Base-by-base conservation (phyloP, 2,113 vertebrate species). In the Syrrhaptes paradoxus region DNA sequence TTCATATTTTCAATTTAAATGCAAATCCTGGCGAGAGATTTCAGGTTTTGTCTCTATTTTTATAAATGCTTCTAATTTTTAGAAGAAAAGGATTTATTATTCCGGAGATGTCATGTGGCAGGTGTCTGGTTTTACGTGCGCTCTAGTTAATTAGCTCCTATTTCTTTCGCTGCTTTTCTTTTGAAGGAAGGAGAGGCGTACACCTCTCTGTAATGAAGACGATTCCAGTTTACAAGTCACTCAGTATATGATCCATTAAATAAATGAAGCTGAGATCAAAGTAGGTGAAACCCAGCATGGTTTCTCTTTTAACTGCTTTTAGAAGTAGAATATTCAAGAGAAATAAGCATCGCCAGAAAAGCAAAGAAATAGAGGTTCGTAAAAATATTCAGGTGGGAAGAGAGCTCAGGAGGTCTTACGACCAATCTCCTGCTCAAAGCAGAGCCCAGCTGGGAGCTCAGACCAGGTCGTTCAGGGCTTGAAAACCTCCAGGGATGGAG, bases 1-100 rank as follows among this genome's bases (percentile, higher is more conserved):
- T 85, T 87, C 95, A 89, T 87, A 52, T 80, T 96, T 96, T 92
- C 97, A 96, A 97, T 97, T 97, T 97, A 97, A 97, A 97, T 97
- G 96, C 95, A 97, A 98, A 98, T 97, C 82, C 87, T 57, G 61
- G 2, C 8, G 74, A 83, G 93, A 91, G 82, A 70, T 79, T 91
- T 93, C 82, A 84, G 96, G 91, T 89, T 95, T 95, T 92, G 62
- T 32, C 85, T 95, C 93, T 72, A 31, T 94, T 96, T 97, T 95
- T 97, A 90, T 87, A 92, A 93, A 87, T 7, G 49, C 75, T 51
- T 88, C 76, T 86, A 85, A 90, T 93, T 92, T 88, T 74, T 84
- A 49, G 54, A 54, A 90, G 63, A 67, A 89, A 80, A 72, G 31
- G 88, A 73, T 71, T 87, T 76, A 36, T 95, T 87, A 67, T 94